Conservation (phyloP, 2,113 vertebrate species). For the Penelope pileata region DNA sequence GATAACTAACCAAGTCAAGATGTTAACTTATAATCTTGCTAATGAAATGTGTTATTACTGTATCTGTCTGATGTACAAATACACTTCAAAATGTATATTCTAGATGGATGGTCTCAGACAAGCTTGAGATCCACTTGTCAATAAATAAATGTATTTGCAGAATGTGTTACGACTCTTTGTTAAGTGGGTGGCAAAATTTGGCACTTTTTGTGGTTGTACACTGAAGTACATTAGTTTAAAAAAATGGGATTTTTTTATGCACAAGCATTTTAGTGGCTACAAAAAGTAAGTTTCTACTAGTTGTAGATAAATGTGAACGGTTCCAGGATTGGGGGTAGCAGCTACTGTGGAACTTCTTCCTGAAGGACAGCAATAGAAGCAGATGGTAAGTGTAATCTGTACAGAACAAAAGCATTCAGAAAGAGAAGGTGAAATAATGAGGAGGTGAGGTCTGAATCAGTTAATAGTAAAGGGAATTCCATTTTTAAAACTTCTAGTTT, state of each 20-base stretch:
- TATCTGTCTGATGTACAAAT: slow-evolving; percentile 15
- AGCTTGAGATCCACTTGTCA: not conserved
- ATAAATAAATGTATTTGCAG: slow-evolving; percentile 44
- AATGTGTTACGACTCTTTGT: not conserved
- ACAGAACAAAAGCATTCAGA: not conserved
- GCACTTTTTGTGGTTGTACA: not conserved
- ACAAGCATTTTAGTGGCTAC: not conserved
- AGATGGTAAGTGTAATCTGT: not conserved
- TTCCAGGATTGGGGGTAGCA: not conserved
- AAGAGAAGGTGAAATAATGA: not conserved
- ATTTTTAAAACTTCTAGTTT: not conserved
- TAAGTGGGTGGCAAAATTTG: not conserved
- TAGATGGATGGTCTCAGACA: not conserved
- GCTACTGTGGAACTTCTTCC: not conserved
- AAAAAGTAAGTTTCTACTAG: not conserved
- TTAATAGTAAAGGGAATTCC: not conserved
- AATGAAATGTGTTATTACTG: not conserved
- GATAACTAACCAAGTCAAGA: not conserved
- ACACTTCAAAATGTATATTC: not conserved
- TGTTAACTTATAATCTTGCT: not conserved
- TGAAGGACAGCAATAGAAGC: not conserved
- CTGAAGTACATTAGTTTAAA: not conserved
- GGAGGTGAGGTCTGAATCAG: not conserved
- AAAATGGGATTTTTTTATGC: not conserved
- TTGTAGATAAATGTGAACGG: not conserved